Conservation (phyloP, 2,113 vertebrate species). For the Vanacampus margaritifer region DNA sequence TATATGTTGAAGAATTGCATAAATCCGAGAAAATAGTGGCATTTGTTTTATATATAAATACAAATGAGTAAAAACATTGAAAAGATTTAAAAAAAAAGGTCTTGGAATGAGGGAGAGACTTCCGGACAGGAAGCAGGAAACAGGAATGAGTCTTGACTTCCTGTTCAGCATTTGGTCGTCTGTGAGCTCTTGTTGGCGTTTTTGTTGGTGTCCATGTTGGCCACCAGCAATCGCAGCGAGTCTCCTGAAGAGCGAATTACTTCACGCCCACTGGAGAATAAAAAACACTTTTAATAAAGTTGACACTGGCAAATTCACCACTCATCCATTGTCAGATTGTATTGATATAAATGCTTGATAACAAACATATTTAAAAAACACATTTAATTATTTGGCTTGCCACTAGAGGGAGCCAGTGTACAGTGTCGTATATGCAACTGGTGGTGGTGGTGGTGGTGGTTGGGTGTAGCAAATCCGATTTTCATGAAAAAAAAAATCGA, state of each 20-base stretch:
- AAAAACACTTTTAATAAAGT: background rate
- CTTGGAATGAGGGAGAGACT: background rate
- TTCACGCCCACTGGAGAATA: slow-evolving; percentile 64
- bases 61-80: background rate
- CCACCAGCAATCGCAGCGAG: slow-evolving; percentile 67
- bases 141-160: background rate
- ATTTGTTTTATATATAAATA: background rate
- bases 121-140: slow-evolving; percentile 3
- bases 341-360: too few relatives aligned
- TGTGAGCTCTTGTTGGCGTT: slow-evolving; percentile 28
- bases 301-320: too few relatives aligned
- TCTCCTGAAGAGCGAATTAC: slow-evolving; percentile 70
- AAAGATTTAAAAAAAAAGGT: background rate
- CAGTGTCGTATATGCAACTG: too few relatives aligned
- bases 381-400: too few relatives aligned
- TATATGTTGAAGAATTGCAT: background rate
- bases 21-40: background rate
- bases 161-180: slow-evolving; percentile 55
- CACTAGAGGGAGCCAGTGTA: too few relatives aligned
- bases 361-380: too few relatives aligned
- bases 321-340: too few relatives aligned
- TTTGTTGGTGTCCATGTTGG: slow-evolving; percentile 55
- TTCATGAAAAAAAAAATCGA: too few relatives aligned
- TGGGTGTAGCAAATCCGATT: too few relatives aligned
- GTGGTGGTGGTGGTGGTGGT: too few relatives aligned